Base-by-base conservation (phyloP, 2,797 vertebrate genomes). In the Tiaroga cobitis region DNA sequence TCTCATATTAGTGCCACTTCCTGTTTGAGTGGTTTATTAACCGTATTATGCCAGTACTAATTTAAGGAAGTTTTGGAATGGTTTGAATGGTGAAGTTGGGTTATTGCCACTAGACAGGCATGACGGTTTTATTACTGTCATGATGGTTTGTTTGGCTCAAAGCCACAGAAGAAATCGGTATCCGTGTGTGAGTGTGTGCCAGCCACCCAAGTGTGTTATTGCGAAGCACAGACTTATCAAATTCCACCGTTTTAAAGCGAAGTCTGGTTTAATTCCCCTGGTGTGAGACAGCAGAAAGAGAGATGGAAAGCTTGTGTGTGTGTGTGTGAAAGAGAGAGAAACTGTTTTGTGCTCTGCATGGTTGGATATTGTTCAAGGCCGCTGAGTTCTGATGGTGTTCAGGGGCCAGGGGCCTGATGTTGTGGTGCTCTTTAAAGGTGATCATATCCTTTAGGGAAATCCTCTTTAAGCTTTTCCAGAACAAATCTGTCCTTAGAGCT, bases 261-360 rank as follows among this genome's bases (percentile, higher is more conserved):
- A 88, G 91, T 59, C 88, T 83, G 72, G 79, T 86, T 41, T 92
- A 92, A 92, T 93, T 92, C 91, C 90, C 90, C 69, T 11, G 88
- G 86, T 89, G 87, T 88, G 89, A 85, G 89, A 70, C 87, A 54
- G n/a, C 84, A 39, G 89, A 80, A 89, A 87, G 87, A 86, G 70
- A 76, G 56, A 68, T 61, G n/a, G 84, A 43, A 68, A 11, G 51
- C 68, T 46, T 72, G 16, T 39, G n/a, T 80, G 59, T 78, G 79
- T 37, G 80, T 82, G 81, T 46, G 68, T 72, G 65, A 32, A 41
- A 83, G 88, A 69, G 81, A 90, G 84, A 73, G 85, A 91, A 90
- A 92, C 87, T 80, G 90, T 82, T 90, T 90, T 24, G 72, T 78
- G 91, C 95, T 95, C 93, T 93, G 92, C 91, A 90, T 92, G 92